A percentile compares a stretch with the other conserved stretches of the same genome.
phyloP scores from a whole-genome alignment of 2,888 invertebrate genomes.

The Hermaeophaga mercurialis region DNA sequence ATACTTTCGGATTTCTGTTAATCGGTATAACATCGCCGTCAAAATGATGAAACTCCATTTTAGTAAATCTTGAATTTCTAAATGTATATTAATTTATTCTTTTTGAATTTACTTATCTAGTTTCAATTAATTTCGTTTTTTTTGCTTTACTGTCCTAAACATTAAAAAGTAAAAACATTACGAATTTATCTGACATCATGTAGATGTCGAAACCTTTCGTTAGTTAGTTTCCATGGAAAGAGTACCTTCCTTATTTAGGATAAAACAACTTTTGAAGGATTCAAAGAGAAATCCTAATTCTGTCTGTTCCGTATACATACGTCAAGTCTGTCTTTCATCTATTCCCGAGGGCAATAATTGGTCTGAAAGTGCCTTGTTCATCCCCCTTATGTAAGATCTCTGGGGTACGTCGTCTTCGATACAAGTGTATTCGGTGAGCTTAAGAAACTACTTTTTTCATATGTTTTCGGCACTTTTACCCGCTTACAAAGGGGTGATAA shows the following conservation, averaged over 20 bases:
- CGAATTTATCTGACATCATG: too few relatives aligned
- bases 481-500: neutral
- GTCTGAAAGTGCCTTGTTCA: constrained; percentile 32
- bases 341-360: constrained; percentile 36
- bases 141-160: too few relatives aligned
- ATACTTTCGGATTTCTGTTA: too few relatives aligned
- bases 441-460: constrained; percentile 9
- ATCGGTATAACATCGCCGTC: too few relatives aligned
- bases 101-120: too few relatives aligned
- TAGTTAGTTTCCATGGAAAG: too few relatives aligned
- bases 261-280: constrained; percentile 6
- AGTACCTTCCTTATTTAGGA: constrained; percentile 2
- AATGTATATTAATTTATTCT: too few relatives aligned
- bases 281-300: constrained; percentile 29
- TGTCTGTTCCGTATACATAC: constrained; percentile 22
- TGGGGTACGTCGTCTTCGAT: constrained; percentile 31
- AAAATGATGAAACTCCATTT: too few relatives aligned
- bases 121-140: too few relatives aligned
- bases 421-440: constrained; percentile 23
- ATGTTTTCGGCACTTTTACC: constrained; percentile 5
- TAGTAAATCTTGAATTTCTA: too few relatives aligned
- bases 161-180: too few relatives aligned
- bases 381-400: constrained; percentile 24
- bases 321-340: constrained; percentile 32
- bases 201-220: too few relatives aligned